Percentiles rank a stretch among this genome's conserved stretches.
Conservation (phyloP, 2,888 invertebrate species). For the Caradrina clavipalpis region DNA sequence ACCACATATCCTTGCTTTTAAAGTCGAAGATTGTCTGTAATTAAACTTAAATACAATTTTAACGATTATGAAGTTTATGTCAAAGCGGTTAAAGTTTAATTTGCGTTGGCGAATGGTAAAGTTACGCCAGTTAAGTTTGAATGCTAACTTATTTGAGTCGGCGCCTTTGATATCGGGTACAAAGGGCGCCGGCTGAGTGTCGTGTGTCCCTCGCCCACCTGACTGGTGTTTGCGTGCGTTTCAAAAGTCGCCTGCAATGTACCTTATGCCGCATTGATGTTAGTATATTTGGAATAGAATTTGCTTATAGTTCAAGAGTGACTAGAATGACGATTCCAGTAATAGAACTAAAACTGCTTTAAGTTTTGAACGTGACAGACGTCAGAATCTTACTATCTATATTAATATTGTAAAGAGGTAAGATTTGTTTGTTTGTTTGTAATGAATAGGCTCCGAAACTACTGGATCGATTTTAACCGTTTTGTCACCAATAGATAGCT, state of each 20-base stretch:
- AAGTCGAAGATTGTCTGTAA: background rate
- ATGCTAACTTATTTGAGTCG: slow-evolving; percentile 81
- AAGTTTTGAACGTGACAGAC: background rate
- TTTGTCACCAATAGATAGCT: too few species aligned
- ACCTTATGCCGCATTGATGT: slow-evolving; percentile 50
- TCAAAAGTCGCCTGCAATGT: slow-evolving; percentile 56
- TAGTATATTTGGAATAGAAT: slow-evolving; percentile 38
- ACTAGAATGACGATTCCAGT: background rate
- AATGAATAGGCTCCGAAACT: too few species aligned
- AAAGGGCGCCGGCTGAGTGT: slow-evolving; percentile 88
- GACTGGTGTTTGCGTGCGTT: slow-evolving; percentile 82
- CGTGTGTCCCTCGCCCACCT: slow-evolving; percentile 88
- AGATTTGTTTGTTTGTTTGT: too few species aligned
- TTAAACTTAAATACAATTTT: background rate
- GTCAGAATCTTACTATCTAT: too few species aligned
- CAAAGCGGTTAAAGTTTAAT: background rate
- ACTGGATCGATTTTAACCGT: too few species aligned
- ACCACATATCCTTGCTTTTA: rapidly evolving
- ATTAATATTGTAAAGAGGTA: too few species aligned
- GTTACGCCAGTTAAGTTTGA: slow-evolving; percentile 63
- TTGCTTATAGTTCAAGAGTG: slow-evolving; percentile 23
- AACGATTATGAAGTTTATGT: background rate
- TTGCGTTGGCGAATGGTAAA: slow-evolving; percentile 34
- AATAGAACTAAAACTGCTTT: background rate
- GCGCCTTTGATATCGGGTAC: slow-evolving; percentile 84